These are phyloP conservation scores for Gallinago undulata DNA, from an alignment of 2,113 vertebrate species.

Conservation along the genomic window DNA sequence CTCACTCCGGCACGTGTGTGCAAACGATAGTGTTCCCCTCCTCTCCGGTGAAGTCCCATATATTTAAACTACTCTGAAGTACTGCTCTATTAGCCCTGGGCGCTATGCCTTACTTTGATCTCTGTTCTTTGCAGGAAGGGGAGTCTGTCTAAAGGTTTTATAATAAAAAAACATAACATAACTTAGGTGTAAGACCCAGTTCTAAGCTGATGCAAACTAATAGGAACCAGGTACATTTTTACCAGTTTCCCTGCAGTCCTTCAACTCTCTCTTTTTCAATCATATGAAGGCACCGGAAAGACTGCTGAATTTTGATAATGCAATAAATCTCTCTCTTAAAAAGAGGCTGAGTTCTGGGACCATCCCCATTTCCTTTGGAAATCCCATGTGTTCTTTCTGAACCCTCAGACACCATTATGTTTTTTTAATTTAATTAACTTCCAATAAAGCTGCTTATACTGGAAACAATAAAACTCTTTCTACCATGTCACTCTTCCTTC, in stretches of 20 bases:
- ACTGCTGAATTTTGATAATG: background rate
- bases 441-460: slow-evolving; percentile 46
- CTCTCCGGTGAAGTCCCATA: background rate
- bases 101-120: background rate
- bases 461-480: slow-evolving; percentile 53
- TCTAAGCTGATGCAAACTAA: background rate
- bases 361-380: slow-evolving; percentile 15
- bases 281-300: background rate
- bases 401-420: slow-evolving; percentile 30
- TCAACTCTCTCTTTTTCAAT: background rate
- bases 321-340: background rate
- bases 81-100: background rate
- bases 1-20: rapidly evolving
- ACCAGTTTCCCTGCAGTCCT: background rate
- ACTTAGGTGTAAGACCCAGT: background rate
- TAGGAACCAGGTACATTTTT: background rate
- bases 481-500: slow-evolving; percentile 31
- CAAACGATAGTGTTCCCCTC: background rate
- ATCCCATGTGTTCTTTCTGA: slow-evolving; percentile 39
- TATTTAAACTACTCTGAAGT: background rate
- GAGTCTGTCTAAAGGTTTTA: background rate
- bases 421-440: slow-evolving; percentile 63
- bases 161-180: background rate
- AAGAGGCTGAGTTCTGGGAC: background rate
- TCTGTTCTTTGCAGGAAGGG: background rate